Conservation (phyloP, 2,113 vertebrate species). For the Saccopteryx leptura region DNA sequence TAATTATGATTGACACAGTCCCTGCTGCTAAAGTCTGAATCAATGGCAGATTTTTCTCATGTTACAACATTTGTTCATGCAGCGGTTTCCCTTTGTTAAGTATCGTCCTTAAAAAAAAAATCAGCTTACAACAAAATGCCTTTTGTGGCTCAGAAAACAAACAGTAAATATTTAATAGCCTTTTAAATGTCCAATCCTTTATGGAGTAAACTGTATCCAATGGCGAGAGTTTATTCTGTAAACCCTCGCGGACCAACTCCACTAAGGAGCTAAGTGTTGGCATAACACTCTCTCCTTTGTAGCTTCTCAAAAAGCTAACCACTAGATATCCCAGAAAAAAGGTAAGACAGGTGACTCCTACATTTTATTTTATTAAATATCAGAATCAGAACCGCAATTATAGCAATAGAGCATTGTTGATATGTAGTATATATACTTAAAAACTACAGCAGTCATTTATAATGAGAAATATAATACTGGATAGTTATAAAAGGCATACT, state of each 20-base stretch:
- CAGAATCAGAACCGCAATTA: constrained; percentile 76
- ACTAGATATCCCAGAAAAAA: constrained; percentile 74
- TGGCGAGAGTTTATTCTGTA: constrained; percentile 36
- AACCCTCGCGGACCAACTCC: constrained; percentile 41
- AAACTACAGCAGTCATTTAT: constrained; percentile 76
- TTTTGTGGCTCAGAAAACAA: constrained; percentile 73
- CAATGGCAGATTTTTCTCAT: constrained; percentile 68
- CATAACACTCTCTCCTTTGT: constrained; percentile 66
- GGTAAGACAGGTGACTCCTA: constrained; percentile 59
- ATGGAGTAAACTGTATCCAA: constrained; percentile 68
- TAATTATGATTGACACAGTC: constrained; percentile 77
- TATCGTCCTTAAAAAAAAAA: constrained; percentile 13
- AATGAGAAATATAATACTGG: constrained; percentile 75
- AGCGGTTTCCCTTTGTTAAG: constrained; percentile 54
- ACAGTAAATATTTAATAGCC: constrained; percentile 77
- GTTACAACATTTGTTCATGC: constrained; percentile 40
- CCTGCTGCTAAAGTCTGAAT: constrained; percentile 75
- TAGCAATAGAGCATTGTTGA: constrained; percentile 83
- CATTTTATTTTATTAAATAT: constrained; percentile 84
- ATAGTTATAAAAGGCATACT: constrained; percentile 70
- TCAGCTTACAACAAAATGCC: constrained; percentile 63
- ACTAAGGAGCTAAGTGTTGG: constrained; percentile 59
- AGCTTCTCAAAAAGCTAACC: constrained; percentile 77
- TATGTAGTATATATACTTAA: constrained; percentile 59
- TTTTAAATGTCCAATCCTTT: constrained; percentile 69